Base-by-base conservation (phyloP, 2,888 invertebrate species). In the Neoscelio sp. region DNA sequence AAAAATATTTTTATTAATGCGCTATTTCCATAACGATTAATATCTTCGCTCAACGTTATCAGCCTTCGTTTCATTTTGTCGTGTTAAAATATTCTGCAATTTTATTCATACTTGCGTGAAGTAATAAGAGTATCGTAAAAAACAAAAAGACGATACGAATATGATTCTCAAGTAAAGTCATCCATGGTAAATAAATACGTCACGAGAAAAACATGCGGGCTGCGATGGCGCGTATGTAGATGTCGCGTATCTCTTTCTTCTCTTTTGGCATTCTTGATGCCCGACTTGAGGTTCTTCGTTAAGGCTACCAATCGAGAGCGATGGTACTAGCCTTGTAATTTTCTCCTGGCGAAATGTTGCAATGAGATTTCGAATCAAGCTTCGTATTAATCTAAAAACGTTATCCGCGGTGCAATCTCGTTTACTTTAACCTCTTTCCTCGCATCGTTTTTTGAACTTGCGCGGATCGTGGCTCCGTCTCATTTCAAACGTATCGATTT, bases 271-370 rank as follows among this genome's bases (percentile, higher is more conserved):
- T 44, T 30, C 67, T 42, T 58, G 60, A 58, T 77, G 64, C 64
- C 68, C 68, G 40, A 54, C 62, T 62, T 50, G 65, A 78, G 58
- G 58, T 67, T 54, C 67, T 73, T 71, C 78, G 60, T 54, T 62
- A 52, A 71, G 65, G 65, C 77, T 71, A 65, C 70, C 65, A 77
- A 77, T 77, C 71, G 71, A 58, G 71, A 58, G 71, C 77, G 78
- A 81, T 74, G 62, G 64, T 42, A 44, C 78, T 78, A 78, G 78
- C 76, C 81, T 82, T 82, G 78, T 81, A 82, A 82, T 82, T 82
- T 81, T 80, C 82, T 80, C 48, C 13, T 58, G 54, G 70, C 56
- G 54, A 58, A 65, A 62, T 58, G 65, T 42, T 58, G 74, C 58
- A 46, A 50, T 17, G 65, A 46, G 42, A 65, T 46, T 64, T 64